Conservation (phyloP, 1,140 invertebrate species). For the Mycetomoellerius zeteki region DNA sequence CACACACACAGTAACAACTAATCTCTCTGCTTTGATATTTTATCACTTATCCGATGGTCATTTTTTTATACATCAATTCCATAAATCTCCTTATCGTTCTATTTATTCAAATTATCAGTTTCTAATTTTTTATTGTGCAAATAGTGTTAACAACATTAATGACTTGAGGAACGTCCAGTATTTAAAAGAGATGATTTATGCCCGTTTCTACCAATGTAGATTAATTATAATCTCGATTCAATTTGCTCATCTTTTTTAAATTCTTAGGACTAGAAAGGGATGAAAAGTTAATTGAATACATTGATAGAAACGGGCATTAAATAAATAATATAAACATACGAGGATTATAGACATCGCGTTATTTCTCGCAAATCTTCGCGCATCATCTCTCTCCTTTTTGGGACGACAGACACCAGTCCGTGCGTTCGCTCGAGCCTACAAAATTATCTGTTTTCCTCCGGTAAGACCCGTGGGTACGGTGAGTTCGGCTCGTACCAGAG, state of each 20-base stretch:
- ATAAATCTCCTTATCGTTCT: neutral
- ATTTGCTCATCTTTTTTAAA: no score
- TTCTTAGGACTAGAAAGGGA: no score
- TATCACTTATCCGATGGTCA: neutral
- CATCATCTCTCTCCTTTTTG: neutral
- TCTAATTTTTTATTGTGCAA: conserved; percentile 6
- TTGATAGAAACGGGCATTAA: no score
- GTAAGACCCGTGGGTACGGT: conserved; percentile 83
- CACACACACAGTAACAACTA: no score
- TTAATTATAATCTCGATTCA: no score
- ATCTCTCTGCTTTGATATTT: neutral
- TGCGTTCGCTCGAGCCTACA: conserved; percentile 53
- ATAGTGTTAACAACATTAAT: neutral
- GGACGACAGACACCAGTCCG: neutral
- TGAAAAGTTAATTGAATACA: no score
- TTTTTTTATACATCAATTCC: neutral
- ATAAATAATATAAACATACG: neutral
- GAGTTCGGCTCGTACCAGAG: conserved; percentile 82
- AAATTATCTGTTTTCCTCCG: conserved; percentile 75
- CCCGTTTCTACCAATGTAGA: no score
- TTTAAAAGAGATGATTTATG: neutral
- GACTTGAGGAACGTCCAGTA: no score
- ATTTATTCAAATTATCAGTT: neutral
- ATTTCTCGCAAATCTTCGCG: neutral
- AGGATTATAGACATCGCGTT: neutral